Evolutionary conservation across 92 coral and sea anemone species (phyloP), one percentile per base, ranked within the genome.

Genomic region (Phymanthus crucifer): DNA sequence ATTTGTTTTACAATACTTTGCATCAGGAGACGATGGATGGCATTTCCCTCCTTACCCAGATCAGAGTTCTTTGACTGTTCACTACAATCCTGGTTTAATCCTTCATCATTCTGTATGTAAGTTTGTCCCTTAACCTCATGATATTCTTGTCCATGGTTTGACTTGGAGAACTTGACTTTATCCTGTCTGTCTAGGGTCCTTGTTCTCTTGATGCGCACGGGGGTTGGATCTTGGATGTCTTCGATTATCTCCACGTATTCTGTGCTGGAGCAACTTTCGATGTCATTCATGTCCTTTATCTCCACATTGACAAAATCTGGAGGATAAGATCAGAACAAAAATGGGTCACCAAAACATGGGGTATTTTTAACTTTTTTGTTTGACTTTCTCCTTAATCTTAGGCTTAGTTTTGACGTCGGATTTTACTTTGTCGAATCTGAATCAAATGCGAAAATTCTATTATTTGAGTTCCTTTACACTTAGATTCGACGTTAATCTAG

Each of bases 301-400:
- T 82, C 80, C 0, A 73, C 80, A 48, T 43, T 82, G 35, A 73
- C 80, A 67, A 61, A 82, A 43, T 82, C 86, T 73, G 19, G 64
- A 23, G 64, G 14, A 54, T 9, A 34, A 45, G 10, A 11, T 38
- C 45, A 38, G 5, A 11, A 38, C n/a, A n/a, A 38, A 38, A 38
- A 38, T 5, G 45, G 45, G 45, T 38, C 45, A 38, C 45, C 45
- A 38, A 38, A 38, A 38, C n/a, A 38, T 11, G 10, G 5, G 45
- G 5, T 38, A 38, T 38, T 5, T 38, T 38, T 11, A 38, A 11
- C 45, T 38, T 5, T 38, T 38, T 38, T 11, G 10, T 5, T n/a
- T n/a, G n/a, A n/a, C n/a, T n/a, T n/a, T n/a, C n/a, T n/a, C n/a
- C n/a, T n/a, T n/a, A n/a, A n/a, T n/a, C n/a, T n/a, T n/a, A n/a